phyloP scores from a whole-genome alignment of 2,888 invertebrate genomes.

The Augiades crinisus region DNA sequence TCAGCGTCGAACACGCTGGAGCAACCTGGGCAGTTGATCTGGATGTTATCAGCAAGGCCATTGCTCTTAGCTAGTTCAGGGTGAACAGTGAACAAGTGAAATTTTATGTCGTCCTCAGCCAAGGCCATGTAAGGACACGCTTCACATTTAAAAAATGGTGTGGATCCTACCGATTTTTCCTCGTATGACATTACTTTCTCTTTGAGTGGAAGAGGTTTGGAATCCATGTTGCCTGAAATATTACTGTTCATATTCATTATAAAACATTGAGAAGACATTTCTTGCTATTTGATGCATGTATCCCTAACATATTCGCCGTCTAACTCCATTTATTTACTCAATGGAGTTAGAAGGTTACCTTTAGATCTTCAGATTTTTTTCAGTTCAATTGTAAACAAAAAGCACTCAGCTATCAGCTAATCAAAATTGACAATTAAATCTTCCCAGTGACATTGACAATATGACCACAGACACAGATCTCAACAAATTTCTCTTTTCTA shows the following conservation, averaged over 20 bases:
- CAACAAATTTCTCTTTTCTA: too few species aligned
- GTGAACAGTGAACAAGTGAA: slow-evolving; percentile 74
- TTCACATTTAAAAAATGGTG: slow-evolving; percentile 77
- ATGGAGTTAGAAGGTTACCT: too few species aligned
- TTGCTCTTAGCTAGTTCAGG: slow-evolving; percentile 74
- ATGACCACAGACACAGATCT: too few species aligned
- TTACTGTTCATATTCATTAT: slow-evolving; percentile 49
- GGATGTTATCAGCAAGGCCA: slow-evolving; percentile 74
- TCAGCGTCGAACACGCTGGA: slow-evolving; percentile 83
- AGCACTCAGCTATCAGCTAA: too few species aligned
- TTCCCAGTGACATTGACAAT: too few species aligned
- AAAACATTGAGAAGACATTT: slow-evolving; percentile 50
- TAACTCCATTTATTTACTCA: too few species aligned
- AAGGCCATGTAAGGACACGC: slow-evolving; percentile 79
- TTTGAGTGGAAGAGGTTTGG: slow-evolving; percentile 50
- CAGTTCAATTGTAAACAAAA: slow-evolving; percentile 1
- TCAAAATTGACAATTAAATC: too few species aligned
- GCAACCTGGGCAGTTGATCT: slow-evolving; percentile 85
- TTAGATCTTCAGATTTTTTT: background rate
- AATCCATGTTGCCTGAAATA: slow-evolving; percentile 35
- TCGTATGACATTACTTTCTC: slow-evolving; percentile 74
- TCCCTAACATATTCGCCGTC: background rate
- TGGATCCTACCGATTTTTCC: slow-evolving; percentile 73
- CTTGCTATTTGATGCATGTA: background rate
- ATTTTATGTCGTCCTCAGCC: slow-evolving; percentile 75